Evolutionary conservation across 2,113 vertebrate genomes (phyloP).

Genomic region (Lampris incognitus): DNA sequence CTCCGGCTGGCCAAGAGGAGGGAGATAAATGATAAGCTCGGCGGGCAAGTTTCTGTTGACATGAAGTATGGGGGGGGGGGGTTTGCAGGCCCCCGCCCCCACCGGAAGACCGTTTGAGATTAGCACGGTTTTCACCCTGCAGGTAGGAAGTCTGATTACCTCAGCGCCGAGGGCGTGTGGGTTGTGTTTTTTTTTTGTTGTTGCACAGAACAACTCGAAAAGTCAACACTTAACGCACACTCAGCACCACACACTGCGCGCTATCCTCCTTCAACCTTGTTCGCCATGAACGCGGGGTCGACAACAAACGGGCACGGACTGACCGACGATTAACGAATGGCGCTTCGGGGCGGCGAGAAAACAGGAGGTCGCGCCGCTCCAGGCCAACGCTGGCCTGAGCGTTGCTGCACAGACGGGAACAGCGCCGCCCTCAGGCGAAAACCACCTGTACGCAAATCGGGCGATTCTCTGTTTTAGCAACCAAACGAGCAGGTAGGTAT

Average conservation of each 20-base stretch:
- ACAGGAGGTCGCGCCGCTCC: neutral
- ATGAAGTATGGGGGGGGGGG: slow-evolving; percentile 38
- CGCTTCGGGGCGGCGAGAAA: neutral
- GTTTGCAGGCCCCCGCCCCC: slow-evolving; percentile 60
- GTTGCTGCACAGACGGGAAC: no score
- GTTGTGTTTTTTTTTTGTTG: neutral
- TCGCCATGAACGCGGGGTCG: no score
- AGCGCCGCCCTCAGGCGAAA: no score
- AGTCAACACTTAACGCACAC: slow-evolving; percentile 26
- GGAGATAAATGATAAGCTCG: slow-evolving; percentile 65
- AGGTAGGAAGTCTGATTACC: slow-evolving; percentile 65
- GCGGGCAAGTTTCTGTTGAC: slow-evolving; percentile 76
- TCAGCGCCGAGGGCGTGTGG: slow-evolving; percentile 25
- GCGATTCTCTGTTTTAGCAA: no score
- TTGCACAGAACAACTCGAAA: slow-evolving; percentile 9
- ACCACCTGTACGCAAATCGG: no score
- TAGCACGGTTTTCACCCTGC: slow-evolving; percentile 62
- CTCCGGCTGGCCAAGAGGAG: slow-evolving; percentile 60
- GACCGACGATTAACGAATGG: no score
- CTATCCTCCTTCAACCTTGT: neutral
- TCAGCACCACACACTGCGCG: neutral
- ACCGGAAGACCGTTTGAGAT: slow-evolving; percentile 61
- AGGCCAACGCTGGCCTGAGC: neutral
- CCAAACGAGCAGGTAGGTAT: no score
- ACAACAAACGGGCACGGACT: no score